These are phyloP conservation scores for Heterocephalus glaber DNA, from an alignment of 2,113 vertebrate species.

Conservation along the genomic window DNA sequence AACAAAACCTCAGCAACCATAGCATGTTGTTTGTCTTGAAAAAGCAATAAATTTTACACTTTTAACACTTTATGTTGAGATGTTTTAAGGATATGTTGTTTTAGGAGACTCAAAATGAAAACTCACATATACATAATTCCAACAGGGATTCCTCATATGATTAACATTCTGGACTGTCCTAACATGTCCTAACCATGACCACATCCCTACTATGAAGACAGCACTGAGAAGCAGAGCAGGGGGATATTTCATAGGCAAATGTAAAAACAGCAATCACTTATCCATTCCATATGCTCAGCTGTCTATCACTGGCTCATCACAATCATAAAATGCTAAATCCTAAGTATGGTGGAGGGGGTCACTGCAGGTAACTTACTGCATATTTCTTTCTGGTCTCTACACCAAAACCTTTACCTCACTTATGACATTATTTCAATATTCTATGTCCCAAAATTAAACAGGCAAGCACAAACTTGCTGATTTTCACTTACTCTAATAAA, in stretches of 20 bases:
- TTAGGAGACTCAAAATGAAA: constrained; percentile 23
- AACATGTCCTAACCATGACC: background rate
- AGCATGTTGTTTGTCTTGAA: background rate
- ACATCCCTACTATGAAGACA: background rate
- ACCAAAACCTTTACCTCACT: background rate
- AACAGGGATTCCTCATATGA: background rate
- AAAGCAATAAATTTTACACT: background rate
- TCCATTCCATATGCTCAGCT: background rate
- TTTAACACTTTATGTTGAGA: background rate
- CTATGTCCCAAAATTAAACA: background rate
- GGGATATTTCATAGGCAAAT: background rate
- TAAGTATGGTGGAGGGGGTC: background rate
- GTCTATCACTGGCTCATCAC: background rate
- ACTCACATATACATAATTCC: background rate
- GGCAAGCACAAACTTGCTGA: background rate
- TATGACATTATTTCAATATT: background rate
- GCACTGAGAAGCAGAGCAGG: background rate
- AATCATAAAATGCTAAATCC: background rate
- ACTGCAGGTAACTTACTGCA: background rate
- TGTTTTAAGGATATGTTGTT: constrained; percentile 47
- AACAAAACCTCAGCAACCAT: background rate
- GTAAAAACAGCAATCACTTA: background rate
- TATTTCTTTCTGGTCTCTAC: constrained; percentile 27
- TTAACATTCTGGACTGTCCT: background rate
- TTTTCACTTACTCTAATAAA: constrained; percentile 44